A percentile compares a stretch with the other conserved stretches of the same genome.
Conservation (phyloP, 2,888 invertebrate species). For the Lycocerus yunnanus region DNA sequence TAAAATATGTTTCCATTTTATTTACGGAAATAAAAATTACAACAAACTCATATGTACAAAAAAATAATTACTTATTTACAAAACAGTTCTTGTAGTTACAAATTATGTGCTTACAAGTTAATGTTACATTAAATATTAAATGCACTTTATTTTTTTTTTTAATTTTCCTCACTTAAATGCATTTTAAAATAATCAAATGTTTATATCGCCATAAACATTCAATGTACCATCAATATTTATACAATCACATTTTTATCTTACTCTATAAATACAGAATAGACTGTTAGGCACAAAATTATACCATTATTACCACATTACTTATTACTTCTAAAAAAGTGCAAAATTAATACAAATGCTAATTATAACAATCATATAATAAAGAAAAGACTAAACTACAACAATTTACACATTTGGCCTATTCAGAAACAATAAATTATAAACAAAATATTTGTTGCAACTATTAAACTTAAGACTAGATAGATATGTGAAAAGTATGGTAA, state of each 20-base stretch:
- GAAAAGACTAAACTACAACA: not conserved
- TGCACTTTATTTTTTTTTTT: not conserved
- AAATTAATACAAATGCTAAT: not conserved
- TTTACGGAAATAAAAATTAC: conserved; percentile 19
- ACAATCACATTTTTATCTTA: conserved; percentile 8
- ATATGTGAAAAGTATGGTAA: conserved; percentile 1
- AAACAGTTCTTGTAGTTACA: conserved; percentile 11
- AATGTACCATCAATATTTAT: conserved; percentile 6
- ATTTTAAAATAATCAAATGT: conserved; percentile 2
- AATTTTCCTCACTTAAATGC: not conserved
- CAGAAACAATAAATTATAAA: conserved; percentile 3
- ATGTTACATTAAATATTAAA: not conserved
- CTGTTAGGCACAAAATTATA: conserved; percentile 16
- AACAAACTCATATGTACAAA: conserved; percentile 22
- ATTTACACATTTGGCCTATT: not conserved
- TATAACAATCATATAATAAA: not conserved
- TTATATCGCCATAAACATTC: not conserved
- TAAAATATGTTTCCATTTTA: not conserved
- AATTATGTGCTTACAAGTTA: conserved; percentile 5
- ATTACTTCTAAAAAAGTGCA: conserved; percentile 5
- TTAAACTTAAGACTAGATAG: conserved; percentile 22
- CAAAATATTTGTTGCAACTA: conserved; percentile 1
- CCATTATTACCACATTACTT: conserved; percentile 8
- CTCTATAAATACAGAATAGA: conserved; percentile 9
- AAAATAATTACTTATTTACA: conserved; percentile 15